Base-by-base conservation (phyloP, 2,113 vertebrate genomes). In the Benitochromis conjunctus region DNA sequence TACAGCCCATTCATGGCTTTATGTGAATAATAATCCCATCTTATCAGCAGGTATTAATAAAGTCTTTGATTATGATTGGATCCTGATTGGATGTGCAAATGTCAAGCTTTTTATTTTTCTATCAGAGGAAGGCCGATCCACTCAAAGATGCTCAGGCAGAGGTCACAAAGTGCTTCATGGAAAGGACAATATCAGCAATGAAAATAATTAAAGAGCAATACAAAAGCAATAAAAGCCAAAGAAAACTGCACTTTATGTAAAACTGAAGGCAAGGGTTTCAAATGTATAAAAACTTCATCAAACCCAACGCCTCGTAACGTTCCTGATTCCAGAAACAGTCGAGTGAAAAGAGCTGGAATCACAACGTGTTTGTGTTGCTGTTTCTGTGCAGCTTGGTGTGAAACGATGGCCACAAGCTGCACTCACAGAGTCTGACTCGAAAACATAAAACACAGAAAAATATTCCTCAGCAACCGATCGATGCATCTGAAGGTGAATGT, bases 401-500 rank as follows among this genome's bases (percentile, higher is more conserved):
- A 43, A 51, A 0, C 4, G n/a, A 16, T 6, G 38, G 13, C 34
- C 62, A 41, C 11, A 3, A 3, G 19, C 34, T 0, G 36, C 11
- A 14, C 19, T 64, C 11, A 64, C 31, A n/a, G 29, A 18, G 19
- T 29, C 26, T 58, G 56, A 41, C 4, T 41, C 41, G 41, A 12
- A 66, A 69, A 43, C n/a, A 43, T 7, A 43, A 43, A 69, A 69
- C 24, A 69, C 24, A 1, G 12, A 43, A 16, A 14, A 43, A 24
- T 6, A 24, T 69, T 69, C 2, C n/a, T 43, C 7, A 43, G 41
- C 21, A 19, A 0, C 5, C 24, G 9, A 46, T 26, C 41, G 13
- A 71, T 24, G 38, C 5, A 9, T 3, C 41, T 0, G 24, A 19
- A 74, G 69, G 4, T 74, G 69, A 48, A 74, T 74, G 9, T 0